Base-by-base conservation (phyloP, 2,797 vertebrate genomes). In the Neostethus bicornis region DNA sequence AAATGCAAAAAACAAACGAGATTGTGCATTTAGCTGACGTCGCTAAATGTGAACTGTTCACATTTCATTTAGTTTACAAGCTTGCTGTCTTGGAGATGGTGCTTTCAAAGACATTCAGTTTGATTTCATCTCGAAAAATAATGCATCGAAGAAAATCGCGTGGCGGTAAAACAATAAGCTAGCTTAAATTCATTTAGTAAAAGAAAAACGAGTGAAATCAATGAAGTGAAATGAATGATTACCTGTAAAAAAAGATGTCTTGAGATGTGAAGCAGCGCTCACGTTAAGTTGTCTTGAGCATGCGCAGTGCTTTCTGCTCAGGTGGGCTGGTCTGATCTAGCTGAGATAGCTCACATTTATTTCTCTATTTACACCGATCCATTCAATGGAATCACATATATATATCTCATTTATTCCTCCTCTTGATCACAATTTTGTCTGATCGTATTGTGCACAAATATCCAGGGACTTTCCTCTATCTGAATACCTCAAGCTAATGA, bases 301-400 rank as follows among this genome's bases (percentile, higher is more conserved):
- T 90, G 90, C 89, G 90, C 85, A 83, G 34, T 80, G n/a, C 16
- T 1, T 2, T 35, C 13, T 31, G 37, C 46, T 61, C 76, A 64
- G 70, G 65, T 73, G 75, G 66, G 41, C 14, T 38, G 43, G 29
- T 11, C 55, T 42, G 19, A 70, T 32, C 39, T 28, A 19, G 10
- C 42, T 21, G 42, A 12, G 23, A 21, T 31, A 16, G 3, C 3
- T 28, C 3, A 45, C 31, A 34, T 2, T 7, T 48, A 35, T 16
- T 45, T 42, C 6, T 41, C 5, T 57, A 28, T 35, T 3, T 1
- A 16, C 41, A 32, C 12, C 12, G 44, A 2, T 50, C 21, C 2
- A 46, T 48, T 19, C 32, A 38, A 8, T 45, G 10, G 7, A 44
- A 4, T 4, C 6, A 3, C 32, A 10, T 2, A 34, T 49, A 7